Evolutionary conservation across 2,888 invertebrate species (phyloP), one percentile per base, ranked within the genome.

Genomic region (Steinernema scapterisci): DNA sequence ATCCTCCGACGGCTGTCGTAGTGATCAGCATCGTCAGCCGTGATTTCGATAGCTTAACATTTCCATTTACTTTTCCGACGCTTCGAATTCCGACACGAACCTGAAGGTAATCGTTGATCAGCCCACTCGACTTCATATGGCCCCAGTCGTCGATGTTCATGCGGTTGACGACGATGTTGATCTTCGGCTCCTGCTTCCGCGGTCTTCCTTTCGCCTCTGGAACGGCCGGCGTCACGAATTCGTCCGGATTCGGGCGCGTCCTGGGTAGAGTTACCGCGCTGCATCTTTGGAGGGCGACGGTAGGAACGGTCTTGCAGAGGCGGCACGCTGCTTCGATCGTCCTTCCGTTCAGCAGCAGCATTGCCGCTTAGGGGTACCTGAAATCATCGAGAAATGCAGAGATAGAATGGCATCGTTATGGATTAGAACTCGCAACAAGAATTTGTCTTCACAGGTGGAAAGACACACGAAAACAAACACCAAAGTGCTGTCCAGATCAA

Each of bases 1-100:
- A 81, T 5, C 85, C 84, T 13, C 80, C 76, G 9, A 78, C 71
- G 74, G 86, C 84, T 43, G 86, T 85, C 1, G 84, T 78, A 7
- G 86, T 83, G 27, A 86, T 83, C 25, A 86, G 78, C 72, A 84
- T 63, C 1, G 86, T 85, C 31, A 86, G 77, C 70, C 85, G 84
- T 21, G 82, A 81, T 76, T 86, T 86, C 13, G 84, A 84, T 1
- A 86, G 72, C 76, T 83, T 25, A 54, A 75, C 44, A 48, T 13
- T 3, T n/a, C 48, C n/a, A 3, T 31, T 13, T 51, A 38, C 3
- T 38, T 38, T 38, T 6, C 9, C 3, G 38, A 9, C 38, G 9
- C 38, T 6, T 38, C 5, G 38, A 38, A 38, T 38, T 6, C 19
- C 16, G 23, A 7, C 23, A 71, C 51, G 13, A 23, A 80, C 80